These are phyloP conservation scores for Drosophila novamexicana DNA, from an alignment of 1,140 invertebrate genomes.

Conservation along the genomic window DNA sequence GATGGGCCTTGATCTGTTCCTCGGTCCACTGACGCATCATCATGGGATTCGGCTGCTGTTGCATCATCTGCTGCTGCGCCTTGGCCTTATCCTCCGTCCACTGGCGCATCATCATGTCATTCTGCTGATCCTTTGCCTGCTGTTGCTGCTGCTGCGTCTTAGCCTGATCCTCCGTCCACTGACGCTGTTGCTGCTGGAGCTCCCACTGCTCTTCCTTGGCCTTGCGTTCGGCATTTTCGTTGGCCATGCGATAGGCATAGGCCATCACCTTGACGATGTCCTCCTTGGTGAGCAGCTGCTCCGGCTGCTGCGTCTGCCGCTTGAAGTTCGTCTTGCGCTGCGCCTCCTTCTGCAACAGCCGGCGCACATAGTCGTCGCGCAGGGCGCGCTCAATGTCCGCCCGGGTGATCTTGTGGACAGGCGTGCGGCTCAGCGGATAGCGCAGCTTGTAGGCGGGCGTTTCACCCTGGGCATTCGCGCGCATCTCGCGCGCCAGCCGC, in stretches of 20 bases:
- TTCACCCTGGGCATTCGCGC: constrained; percentile 36
- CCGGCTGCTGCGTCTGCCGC: constrained; percentile 42
- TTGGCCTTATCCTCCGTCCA: constrained; percentile 36
- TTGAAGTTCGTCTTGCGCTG: constrained; percentile 55
- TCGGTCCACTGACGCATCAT: constrained; percentile 39
- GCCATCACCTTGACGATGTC: constrained; percentile 73
- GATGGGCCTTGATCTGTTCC: constrained; percentile 19
- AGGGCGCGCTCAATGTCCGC: constrained; percentile 71
- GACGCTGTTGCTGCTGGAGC: constrained; percentile 11
- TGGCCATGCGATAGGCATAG: constrained; percentile 76
- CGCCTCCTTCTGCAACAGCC: constrained; percentile 62
- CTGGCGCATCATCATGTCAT: constrained; percentile 13
- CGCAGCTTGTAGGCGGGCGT: constrained; percentile 37
- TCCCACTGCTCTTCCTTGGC: constrained; percentile 8
- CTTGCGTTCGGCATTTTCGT: constrained; percentile 20
- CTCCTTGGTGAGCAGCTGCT: constrained; percentile 57
- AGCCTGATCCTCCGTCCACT: constrained; percentile 39
- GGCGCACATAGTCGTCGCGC: constrained; percentile 68
- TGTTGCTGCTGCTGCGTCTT: constrained; percentile 4
- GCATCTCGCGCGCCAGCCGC: constrained; percentile 68
- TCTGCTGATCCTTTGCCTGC: constrained; percentile 3
- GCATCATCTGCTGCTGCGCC: constrained; percentile 17
- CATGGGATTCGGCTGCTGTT: constrained; percentile 17
- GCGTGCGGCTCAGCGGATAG: constrained; percentile 65
- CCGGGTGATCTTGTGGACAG: constrained; percentile 74